Evolutionary conservation across 2,113 vertebrate genomes (phyloP).

Genomic region (Ardeotis arabs): DNA sequence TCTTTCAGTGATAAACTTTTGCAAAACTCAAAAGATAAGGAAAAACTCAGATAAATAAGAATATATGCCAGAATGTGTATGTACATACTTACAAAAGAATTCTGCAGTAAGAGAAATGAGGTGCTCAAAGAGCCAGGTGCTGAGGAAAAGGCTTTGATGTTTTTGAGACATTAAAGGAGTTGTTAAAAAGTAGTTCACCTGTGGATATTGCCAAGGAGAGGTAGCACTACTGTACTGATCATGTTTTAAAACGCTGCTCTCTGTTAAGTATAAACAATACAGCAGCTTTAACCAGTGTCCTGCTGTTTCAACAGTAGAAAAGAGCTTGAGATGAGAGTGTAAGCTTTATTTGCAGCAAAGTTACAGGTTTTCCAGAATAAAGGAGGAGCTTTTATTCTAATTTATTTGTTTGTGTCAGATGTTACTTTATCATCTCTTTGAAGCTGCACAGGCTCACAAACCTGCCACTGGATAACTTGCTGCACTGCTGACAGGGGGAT

Average conservation of each 20-base stretch:
- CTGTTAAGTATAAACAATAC: slow-evolving; percentile 18
- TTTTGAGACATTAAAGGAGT: slow-evolving; percentile 6
- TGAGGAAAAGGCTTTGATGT: slow-evolving; percentile 20
- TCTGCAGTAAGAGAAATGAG: not conserved
- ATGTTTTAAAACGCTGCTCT: slow-evolving; percentile 2
- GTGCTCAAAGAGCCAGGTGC: not conserved
- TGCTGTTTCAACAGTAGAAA: slow-evolving; percentile 22
- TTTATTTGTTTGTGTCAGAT: not conserved
- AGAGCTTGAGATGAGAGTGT: not conserved
- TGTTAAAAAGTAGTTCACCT: slow-evolving; percentile 39
- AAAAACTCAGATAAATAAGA: not conserved
- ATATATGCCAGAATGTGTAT: not conserved
- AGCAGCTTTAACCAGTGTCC: not conserved
- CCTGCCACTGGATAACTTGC: not conserved
- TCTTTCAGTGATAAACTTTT: not conserved
- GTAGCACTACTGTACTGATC: not conserved
- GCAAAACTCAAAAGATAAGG: not conserved
- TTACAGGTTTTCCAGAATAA: not conserved
- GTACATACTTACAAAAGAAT: not conserved
- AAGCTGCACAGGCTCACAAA: not conserved
- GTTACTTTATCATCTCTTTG: not conserved
- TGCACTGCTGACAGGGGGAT: not conserved
- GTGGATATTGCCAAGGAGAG: slow-evolving; percentile 24
- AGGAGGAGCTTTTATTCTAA: not conserved
- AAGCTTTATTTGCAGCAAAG: not conserved